Base-by-base conservation (phyloP, 1,140 invertebrate genomes). In the Drosophila sturtevanti region DNA sequence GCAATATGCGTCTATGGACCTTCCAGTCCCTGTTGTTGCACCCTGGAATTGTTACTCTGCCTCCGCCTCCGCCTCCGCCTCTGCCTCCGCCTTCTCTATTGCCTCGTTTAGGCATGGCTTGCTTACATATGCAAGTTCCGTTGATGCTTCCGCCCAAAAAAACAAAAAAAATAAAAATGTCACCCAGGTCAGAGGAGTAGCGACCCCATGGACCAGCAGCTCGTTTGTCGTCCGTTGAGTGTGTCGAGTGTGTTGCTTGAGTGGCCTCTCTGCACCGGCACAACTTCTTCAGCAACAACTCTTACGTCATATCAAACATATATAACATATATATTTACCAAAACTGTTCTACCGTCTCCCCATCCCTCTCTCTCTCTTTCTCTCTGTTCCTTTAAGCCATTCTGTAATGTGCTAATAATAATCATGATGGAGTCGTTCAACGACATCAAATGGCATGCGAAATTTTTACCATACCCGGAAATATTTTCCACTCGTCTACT, bases 351-450 rank as follows among this genome's bases (percentile, higher is more conserved):
- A 14, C 37, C 37, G 14, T 41, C 37, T 14, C n/a, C n/a, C 38
- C n/a, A 41, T 41, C 38, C 34, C 9, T 35, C 34, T 35, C n/a
- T n/a, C n/a, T n/a, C n/a, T n/a, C n/a, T 67, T 34, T 41, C 18
- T 56, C 16, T 54, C 21, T 67, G 34, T 24, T 58, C 34, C 55
- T 64, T 66, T 72, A 68, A 65, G 63, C 63, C 80, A 65, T 68
- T 48, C 74, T 78, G 79, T 87, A 86, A 86, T 86, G 82, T 87
- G 82, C 82, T 81, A 87, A 87, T 87, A 87, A 82, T 89, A 87
- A 87, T 89, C 84, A 87, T 87, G 81, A 87, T 87, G 81, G 77
- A 64, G 77, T 52, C 66, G 37, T 48, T 35, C 11, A 55, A 1
- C 67, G 35, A 84, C 84, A 87, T 87, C 84, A 89, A 89, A 87